Base-by-base conservation (phyloP, 2,797 vertebrate genomes). In the Siniperca obscura region DNA sequence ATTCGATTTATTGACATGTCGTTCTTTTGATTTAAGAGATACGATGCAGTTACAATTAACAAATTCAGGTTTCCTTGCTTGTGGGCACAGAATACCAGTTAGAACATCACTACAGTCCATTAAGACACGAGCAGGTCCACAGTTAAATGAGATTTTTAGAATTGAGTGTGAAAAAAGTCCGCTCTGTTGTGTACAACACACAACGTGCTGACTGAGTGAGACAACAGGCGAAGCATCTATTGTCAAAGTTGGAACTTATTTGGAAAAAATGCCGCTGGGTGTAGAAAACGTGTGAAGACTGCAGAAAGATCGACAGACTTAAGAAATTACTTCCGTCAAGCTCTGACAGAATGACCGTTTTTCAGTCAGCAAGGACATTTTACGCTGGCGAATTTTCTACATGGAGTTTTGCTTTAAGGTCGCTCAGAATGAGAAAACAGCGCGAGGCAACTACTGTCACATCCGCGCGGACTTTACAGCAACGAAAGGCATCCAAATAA, bases 291-390 rank as follows among this genome's bases (percentile, higher is more conserved):
- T n/a, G 5, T 2, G 44, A 21, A 3, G 66, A 78, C 55, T 62
- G 2, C 30, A 30, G 3, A 3, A 34, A 44, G 21, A 11, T 3
- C 4, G 4, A 68, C 4, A 40, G 1, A 30, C 14, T 30, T 10
- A 38, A 4, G 46, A 7, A n/a, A 17, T 6, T 0, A 17, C 2
- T 52, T 1, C 5, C 40, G 0, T 16, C 3, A 10, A 36, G 16
- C 22, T 52, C 11, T 40, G 42, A 16, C 12, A 57, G 4, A 19
- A 0, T 0, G 3, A 3, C 5, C 2, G 14, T 38, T 10, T 64
- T 21, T 21, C 1, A 11, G 1, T 8, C 34, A 25, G 21, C 2
- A 27, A 9, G 1, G 0, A 60, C 10, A 56, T 34, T 17, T 17
- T 1, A 22, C 16, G 42, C 3, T 8, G 2, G 2, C 0, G 7